phyloP scores from a whole-genome alignment of 2,888 invertebrate species.

The Ptilodon capucinus region DNA sequence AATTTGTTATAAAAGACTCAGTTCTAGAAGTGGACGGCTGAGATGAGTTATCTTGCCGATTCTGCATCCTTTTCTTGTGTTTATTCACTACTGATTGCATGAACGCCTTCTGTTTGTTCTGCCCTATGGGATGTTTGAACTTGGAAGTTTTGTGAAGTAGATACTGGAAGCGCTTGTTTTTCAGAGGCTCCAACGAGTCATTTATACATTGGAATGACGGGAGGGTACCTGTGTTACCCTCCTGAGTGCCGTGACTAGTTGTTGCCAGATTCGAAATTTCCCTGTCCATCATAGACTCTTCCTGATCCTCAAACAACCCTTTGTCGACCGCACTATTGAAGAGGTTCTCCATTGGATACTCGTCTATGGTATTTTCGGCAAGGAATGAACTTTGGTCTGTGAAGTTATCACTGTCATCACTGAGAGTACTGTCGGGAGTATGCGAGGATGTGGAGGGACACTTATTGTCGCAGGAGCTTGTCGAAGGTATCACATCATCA shows the following conservation, averaged over 20 bases:
- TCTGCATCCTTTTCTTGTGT: constrained; percentile 75
- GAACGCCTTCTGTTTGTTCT: constrained; percentile 77
- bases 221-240: constrained; percentile 60
- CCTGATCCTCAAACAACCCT: constrained; percentile 73
- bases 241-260: constrained; percentile 71
- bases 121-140: constrained; percentile 75
- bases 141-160: constrained; percentile 78
- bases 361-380: constrained; percentile 75
- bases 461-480: constrained; percentile 57
- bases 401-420: constrained; percentile 74
- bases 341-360: constrained; percentile 78
- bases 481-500: constrained; percentile 61
- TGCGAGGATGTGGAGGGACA: constrained; percentile 56
- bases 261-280: constrained; percentile 78
- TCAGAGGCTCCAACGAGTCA: constrained; percentile 73
- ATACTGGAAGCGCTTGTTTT: constrained; percentile 78
- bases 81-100: constrained; percentile 79
- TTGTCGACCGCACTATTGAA: constrained; percentile 78
- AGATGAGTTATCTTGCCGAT: constrained; percentile 55
- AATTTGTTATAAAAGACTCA: constrained; percentile 65
- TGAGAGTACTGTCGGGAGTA: constrained; percentile 70
- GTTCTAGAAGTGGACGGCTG: constrained; percentile 74
- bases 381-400: constrained; percentile 77
- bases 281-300: constrained; percentile 75
- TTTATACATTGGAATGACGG: constrained; percentile 75